phyloP scores from a whole-genome alignment of 2,888 invertebrate genomes.

The Synergus laeviventris region DNA sequence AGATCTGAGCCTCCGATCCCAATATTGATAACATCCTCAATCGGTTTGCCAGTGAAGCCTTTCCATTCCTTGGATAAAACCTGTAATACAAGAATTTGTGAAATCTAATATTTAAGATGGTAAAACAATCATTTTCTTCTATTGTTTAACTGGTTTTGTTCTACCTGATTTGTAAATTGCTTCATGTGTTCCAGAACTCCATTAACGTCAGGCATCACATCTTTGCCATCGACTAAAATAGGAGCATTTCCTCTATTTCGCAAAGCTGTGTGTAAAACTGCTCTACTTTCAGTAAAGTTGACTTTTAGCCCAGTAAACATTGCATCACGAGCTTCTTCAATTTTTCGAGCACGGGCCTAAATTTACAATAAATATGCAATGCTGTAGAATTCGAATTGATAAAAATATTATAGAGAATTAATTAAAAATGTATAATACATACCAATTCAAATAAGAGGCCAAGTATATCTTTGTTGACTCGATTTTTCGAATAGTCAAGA shows the following conservation, averaged over 20 bases:
- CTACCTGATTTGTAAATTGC: constrained; percentile 89
- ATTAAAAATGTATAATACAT: constrained; percentile 70
- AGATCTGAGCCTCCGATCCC: constrained; percentile 99
- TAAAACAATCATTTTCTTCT: constrained; percentile 2
- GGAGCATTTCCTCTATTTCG: constrained; percentile 89
- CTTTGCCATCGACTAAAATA: constrained; percentile 89
- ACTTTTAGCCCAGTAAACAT: constrained; percentile 97
- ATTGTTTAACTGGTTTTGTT: constrained; percentile 30
- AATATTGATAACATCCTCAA: constrained; percentile 98
- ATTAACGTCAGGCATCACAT: constrained; percentile 96
- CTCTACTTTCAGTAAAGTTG: constrained; percentile 97
- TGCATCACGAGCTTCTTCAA: constrained; percentile 90
- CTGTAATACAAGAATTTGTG: constrained; percentile 54
- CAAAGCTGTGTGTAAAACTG: constrained; percentile 96
- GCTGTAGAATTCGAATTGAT: constrained; percentile 46
- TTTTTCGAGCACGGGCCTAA: constrained; percentile 84
- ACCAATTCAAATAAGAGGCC: constrained; percentile 89
- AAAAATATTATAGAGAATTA: constrained; percentile 12
- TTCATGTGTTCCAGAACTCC: constrained; percentile 96
- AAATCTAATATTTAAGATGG: background rate
- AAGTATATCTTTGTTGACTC: constrained; percentile 88
- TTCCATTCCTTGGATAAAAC: constrained; percentile 72
- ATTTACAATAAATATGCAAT: constrained; percentile 27
- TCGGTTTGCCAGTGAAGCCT: constrained; percentile 88
- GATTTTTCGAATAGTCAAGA: constrained; percentile 98